Conservation (phyloP, 1,140 invertebrate species). For the Leptoteleia sp. region DNA sequence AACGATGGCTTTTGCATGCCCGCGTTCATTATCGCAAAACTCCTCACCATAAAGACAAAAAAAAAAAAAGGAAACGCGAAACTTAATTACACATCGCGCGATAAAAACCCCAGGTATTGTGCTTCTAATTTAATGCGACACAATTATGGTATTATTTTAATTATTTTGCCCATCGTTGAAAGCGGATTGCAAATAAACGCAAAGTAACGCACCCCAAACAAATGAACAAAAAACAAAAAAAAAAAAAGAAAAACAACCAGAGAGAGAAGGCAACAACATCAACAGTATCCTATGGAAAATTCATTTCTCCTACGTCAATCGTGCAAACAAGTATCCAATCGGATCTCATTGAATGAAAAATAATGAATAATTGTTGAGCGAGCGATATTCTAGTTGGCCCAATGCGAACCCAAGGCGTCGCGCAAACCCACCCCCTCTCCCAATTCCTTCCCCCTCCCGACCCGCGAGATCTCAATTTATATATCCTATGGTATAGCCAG, state of each 20-base stretch:
- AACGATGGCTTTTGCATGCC: no score
- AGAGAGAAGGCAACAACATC: neutral
- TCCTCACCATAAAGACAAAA: no score
- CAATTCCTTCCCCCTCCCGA: conserved; percentile 4
- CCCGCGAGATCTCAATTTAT: conserved; percentile 74
- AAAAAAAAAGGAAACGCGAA: no score
- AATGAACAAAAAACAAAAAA: neutral
- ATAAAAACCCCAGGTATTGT: no score
- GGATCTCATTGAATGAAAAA: conserved; percentile 56
- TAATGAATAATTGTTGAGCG: conserved; percentile 60
- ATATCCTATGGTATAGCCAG: conserved; percentile 72
- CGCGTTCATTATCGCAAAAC: no score
- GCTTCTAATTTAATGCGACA: no score
- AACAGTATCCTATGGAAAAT: conserved; percentile 38
- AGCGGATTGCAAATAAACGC: neutral
- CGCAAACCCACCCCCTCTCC: conserved; percentile 10
- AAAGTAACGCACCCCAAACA: conserved; percentile 5
- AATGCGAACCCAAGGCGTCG: conserved; percentile 42
- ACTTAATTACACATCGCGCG: no score
- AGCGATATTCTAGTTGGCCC: conserved; percentile 50
- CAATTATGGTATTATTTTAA: no score
- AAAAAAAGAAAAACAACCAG: no score
- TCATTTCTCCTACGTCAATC: conserved; percentile 49
- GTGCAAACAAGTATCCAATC: conserved; percentile 56
- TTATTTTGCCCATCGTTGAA: neutral